These are phyloP conservation scores for Sinocyclocheilus grahami DNA, from an alignment of 2,113 vertebrate species.

Conservation along the genomic window DNA sequence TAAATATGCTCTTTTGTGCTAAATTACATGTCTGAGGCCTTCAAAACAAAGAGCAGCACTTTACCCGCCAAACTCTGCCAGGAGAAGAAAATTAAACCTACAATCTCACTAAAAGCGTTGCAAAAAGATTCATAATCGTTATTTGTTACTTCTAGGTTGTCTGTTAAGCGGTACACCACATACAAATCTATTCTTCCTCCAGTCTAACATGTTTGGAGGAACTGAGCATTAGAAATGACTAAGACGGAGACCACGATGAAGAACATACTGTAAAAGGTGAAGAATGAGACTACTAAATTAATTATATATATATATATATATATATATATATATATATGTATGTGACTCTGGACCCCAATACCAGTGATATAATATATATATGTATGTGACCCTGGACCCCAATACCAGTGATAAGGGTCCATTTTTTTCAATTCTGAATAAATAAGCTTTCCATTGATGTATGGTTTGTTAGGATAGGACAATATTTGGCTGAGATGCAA, in stretches of 20 bases:
- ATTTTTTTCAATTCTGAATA: too few relatives aligned
- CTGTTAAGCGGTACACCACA: conserved; percentile 10
- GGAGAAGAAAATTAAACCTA: background rate
- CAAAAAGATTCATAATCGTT: background rate
- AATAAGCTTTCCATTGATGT: too few relatives aligned
- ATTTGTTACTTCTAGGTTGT: background rate
- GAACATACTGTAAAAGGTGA: background rate
- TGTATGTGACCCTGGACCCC: too few relatives aligned
- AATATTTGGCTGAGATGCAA: too few relatives aligned
- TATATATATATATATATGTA: too few relatives aligned
- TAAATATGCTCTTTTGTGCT: background rate
- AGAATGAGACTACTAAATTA: background rate
- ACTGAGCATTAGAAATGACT: background rate
- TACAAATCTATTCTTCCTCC: background rate
- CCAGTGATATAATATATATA: too few relatives aligned
- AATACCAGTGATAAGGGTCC: too few relatives aligned
- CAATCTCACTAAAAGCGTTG: background rate
- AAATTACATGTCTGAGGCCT: background rate
- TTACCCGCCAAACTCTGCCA: background rate
- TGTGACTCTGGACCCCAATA: too few relatives aligned
- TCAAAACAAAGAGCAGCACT: conserved; percentile 30
- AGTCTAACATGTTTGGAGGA: background rate
- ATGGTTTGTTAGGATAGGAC: too few relatives aligned
- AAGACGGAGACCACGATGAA: background rate
- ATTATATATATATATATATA: too few relatives aligned